phyloP scores from a whole-genome alignment of 2,888 invertebrate genomes.

The Eulithis testata region DNA sequence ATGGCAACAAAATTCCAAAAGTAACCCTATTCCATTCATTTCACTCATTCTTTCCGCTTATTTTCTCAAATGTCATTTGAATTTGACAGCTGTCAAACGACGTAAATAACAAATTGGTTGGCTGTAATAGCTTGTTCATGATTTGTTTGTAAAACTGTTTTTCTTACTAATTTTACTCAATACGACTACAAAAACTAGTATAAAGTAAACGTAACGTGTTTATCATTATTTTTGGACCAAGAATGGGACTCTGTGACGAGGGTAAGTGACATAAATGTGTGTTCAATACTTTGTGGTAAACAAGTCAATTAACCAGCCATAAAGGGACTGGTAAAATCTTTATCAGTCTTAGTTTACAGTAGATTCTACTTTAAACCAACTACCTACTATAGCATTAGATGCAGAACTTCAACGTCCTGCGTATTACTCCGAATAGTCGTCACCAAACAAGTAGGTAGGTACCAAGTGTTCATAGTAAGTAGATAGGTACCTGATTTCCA shows the following conservation, averaged over 20 bases:
- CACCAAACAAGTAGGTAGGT: conserved; percentile 18
- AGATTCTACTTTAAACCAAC: conserved; percentile 8
- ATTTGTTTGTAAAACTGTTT: conserved; percentile 24
- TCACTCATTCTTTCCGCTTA: conserved; percentile 36
- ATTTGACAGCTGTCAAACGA: conserved; percentile 48
- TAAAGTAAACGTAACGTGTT: conserved; percentile 13
- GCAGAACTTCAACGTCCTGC: conserved; percentile 12
- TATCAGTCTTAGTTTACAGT: conserved; percentile 12
- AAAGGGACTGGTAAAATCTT: conserved; percentile 36
- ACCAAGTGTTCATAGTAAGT: conserved; percentile 2
- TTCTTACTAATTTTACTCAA: conserved; percentile 19
- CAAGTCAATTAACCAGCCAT: conserved; percentile 66
- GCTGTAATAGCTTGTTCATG: conserved; percentile 11
- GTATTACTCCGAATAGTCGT: conserved; percentile 31
- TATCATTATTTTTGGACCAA: conserved; percentile 26
- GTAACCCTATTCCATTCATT: conserved; percentile 32
- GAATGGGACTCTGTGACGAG: conserved; percentile 78
- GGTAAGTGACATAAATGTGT: conserved; percentile 58
- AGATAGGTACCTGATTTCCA: conserved; percentile 38
- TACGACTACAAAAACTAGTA: conserved; percentile 2
- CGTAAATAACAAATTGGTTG: conserved; percentile 7
- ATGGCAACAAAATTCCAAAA: conserved; percentile 25
- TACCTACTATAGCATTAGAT: background rate
- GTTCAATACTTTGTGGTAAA: conserved; percentile 57
- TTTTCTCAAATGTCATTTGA: conserved; percentile 37